phyloP scores from a whole-genome alignment of 2,797 vertebrate genomes.

The Darevskia nairensis region DNA sequence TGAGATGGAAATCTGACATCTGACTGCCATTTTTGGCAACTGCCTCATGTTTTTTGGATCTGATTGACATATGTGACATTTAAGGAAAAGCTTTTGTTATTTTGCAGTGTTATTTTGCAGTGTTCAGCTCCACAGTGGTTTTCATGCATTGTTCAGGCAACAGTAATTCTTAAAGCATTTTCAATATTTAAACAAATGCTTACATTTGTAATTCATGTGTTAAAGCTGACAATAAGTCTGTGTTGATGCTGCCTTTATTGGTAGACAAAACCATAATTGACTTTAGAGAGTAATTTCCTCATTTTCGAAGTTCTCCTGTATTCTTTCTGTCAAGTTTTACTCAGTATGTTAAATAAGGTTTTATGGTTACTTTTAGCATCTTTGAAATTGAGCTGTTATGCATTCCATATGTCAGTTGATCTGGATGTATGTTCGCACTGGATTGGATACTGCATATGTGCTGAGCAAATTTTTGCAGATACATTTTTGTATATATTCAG shows the following conservation, averaged over 20 bases:
- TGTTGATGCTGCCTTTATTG: background rate
- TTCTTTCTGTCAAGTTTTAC: background rate
- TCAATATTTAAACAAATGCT: background rate
- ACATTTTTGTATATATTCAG: background rate
- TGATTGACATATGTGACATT: background rate
- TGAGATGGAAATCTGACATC: background rate
- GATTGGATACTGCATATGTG: slow-evolving; percentile 13
- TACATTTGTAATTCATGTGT: background rate
- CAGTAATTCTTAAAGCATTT: slow-evolving; percentile 7
- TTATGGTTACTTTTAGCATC: slow-evolving; percentile 19
- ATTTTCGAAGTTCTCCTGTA: background rate
- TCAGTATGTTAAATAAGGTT: background rate
- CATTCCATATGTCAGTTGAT: slow-evolving; percentile 12
- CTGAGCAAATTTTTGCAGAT: slow-evolving; percentile 10
- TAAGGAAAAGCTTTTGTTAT: background rate
- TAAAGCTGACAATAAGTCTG: background rate
- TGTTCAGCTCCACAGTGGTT: background rate
- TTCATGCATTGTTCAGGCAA: background rate
- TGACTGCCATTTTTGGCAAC: background rate
- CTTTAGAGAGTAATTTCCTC: slow-evolving; percentile 17
- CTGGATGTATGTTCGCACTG: background rate
- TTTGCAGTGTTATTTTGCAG: background rate
- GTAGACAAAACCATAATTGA: background rate
- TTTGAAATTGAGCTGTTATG: slow-evolving; percentile 17
- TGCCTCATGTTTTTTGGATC: background rate